Evolutionary conservation across 2,797 vertebrate species (phyloP), one percentile per base, ranked within the genome.

Genomic region (Crocodylus rhombifer): DNA sequence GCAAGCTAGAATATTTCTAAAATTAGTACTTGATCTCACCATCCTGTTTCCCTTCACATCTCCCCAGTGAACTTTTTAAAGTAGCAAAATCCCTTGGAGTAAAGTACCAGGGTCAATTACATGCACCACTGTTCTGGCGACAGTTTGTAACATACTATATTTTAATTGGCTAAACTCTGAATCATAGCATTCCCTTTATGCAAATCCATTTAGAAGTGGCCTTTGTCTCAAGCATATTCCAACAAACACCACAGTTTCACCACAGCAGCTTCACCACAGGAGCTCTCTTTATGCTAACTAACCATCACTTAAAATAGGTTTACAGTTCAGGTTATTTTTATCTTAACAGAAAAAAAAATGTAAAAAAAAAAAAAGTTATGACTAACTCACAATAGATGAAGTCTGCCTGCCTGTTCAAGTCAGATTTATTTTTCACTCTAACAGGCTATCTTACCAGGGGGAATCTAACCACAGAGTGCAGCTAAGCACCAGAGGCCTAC

Each of bases 191-290:
- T 33, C 21, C 69, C 17, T 65, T 86, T 21, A 55, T 81, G 73
- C 77, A 87, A 93, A 93, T 57, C 63, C 86, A 74, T 81, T 91
- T 91, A 77, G 94, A 94, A 89, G 73, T 55, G 88, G 84, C 23
- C 26, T 79, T 21, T 67, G 91, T 26, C 88, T 90, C 5, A 86
- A 67, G 30, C 33, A 88, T 4, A 17, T 14, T 33, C 18, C 80
- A 55, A 88, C 42, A 92, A 82, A 3, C 84, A n/a, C 26, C 64
- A 91, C 83, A 42, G 84, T n/a, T 20, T 89, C 75, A 77, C 26
- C 90, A 51, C 80, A 67, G 69, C 36, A 51, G 33, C 30, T 20
- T 89, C 75, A 77, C 26, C 90, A 51, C 80, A 67, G 69, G 23
- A 51, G 33, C 69, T 51, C 36, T 73, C 69, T 73, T 73, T 73